Conservation (phyloP, 2,888 invertebrate genomes). For the Synergus japonicus region DNA sequence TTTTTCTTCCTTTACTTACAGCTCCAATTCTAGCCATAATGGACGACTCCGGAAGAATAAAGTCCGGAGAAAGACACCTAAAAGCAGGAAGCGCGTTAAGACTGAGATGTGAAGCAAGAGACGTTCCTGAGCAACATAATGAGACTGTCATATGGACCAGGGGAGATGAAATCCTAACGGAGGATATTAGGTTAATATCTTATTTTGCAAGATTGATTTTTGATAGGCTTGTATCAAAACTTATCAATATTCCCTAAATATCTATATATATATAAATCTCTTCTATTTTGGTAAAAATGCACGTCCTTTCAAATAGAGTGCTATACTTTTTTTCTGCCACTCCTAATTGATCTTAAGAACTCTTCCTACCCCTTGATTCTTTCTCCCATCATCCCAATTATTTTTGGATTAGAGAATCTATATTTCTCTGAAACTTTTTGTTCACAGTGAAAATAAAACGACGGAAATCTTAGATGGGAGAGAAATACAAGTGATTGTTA, state of each 20-base stretch:
- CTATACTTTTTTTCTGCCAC: no score
- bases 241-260: no score
- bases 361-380: background rate
- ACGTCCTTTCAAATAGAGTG: no score
- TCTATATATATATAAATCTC: no score
- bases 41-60: constrained; percentile 81
- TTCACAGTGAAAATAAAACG: constrained; percentile 78
- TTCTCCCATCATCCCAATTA: background rate
- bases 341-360: background rate
- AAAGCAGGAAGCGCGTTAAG: constrained; percentile 81
- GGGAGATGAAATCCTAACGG: constrained; percentile 78
- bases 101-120: constrained; percentile 79
- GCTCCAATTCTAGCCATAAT: constrained; percentile 81
- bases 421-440: constrained; percentile 33
- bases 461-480: constrained; percentile 70
- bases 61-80: constrained; percentile 81
- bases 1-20: constrained; percentile 67
- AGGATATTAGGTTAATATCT: constrained; percentile 79
- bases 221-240: background rate
- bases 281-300: no score
- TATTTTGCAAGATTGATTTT: constrained; percentile 28
- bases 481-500: constrained; percentile 76
- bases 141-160: constrained; percentile 80
- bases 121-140: constrained; percentile 74
- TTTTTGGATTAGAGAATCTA: constrained; percentile 13